phyloP scores from a whole-genome alignment of 2,888 invertebrate species.

The Amiota minor region DNA sequence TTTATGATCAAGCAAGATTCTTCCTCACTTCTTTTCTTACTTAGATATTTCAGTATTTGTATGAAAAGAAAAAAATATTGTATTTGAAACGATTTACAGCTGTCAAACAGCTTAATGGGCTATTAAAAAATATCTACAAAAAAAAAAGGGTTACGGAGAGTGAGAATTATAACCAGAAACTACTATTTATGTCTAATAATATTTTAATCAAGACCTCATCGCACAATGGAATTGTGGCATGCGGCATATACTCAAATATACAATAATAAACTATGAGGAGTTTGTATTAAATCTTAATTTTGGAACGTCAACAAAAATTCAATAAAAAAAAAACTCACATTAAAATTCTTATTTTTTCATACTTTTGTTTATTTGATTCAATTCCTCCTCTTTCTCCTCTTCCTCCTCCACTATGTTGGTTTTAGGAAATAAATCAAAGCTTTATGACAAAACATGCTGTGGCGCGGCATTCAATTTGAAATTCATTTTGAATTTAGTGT shows the following conservation, averaged over 20 bases:
- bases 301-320: slow-evolving; percentile 1
- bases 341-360: slow-evolving; percentile 51
- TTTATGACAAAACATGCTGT: slow-evolving; percentile 51
- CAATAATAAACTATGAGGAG: background rate
- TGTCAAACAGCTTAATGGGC: slow-evolving; percentile 63
- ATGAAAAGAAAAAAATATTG: too few relatives aligned
- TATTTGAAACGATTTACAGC: slow-evolving; percentile 46
- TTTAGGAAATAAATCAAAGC: slow-evolving; percentile 56
- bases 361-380: too few relatives aligned
- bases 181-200: slow-evolving; percentile 13
- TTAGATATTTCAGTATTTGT: too few relatives aligned
- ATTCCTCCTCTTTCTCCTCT: slow-evolving; percentile 27
- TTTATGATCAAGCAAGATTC: background rate
- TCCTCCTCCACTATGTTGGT: slow-evolving; percentile 13
- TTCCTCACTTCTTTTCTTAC: background rate
- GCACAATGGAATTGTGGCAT: background rate
- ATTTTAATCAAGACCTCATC: slow-evolving; percentile 17
- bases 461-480: slow-evolving; percentile 45
- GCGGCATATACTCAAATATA: too few relatives aligned
- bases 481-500: slow-evolving; percentile 50
- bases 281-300: background rate
- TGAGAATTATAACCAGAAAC: background rate
- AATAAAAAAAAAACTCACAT: slow-evolving; percentile 59
- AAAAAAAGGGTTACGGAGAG: too few relatives aligned
- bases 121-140: slow-evolving; percentile 51